Evolutionary conservation across 2,888 invertebrate species (phyloP), one percentile per base, ranked within the genome.

Genomic region (Athripsodes cinereus): DNA sequence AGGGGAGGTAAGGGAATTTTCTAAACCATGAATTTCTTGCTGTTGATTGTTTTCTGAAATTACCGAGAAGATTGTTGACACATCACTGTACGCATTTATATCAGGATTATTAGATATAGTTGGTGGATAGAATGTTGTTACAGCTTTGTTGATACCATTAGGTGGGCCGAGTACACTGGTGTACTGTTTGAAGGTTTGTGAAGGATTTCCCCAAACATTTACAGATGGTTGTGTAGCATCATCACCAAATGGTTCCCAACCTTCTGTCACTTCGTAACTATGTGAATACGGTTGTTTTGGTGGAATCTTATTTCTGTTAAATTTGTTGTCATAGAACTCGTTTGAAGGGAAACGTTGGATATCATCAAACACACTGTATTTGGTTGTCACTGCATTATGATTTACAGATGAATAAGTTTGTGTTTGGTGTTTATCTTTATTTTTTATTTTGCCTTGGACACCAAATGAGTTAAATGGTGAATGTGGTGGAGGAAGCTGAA

Each of bases 261-360:
- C 68, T 67, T 79, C 79, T 5, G 74, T 74, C 1, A 79, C 79
- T 67, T 78, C 79, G 62, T 79, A 79, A 13, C 74, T 72, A 18
- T 74, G 71, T 60, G 67, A 67, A 65, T 67, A 66, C 53, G 67
- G 62, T 19, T 54, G 35, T n/a, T 52, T 21, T 13, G 53, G 51
- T 22, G 49, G 49, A 46, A 46, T 56, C n/a, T 48, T 60, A 59
- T 69, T 66, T 16, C 66, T 66, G 11, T 66, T 66, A 44, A 52
- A 59, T 40, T 61, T 61, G 13, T 40, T 40, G 18, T 59, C 63
- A 50, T 59, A 63, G 49, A 59, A 59, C 19, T 60, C 60, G 16
- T 65, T 66, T 66, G 67, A 44, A 66, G 68, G 5, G 68, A 70
- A 50, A 66, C 66, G 2, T 73, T 72, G 31, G 71, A 69, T 48